A percentile compares a stretch with the other conserved stretches of the same genome.
Conservation (phyloP, 2,113 vertebrate species). For the Benitochromis conjunctus region DNA sequence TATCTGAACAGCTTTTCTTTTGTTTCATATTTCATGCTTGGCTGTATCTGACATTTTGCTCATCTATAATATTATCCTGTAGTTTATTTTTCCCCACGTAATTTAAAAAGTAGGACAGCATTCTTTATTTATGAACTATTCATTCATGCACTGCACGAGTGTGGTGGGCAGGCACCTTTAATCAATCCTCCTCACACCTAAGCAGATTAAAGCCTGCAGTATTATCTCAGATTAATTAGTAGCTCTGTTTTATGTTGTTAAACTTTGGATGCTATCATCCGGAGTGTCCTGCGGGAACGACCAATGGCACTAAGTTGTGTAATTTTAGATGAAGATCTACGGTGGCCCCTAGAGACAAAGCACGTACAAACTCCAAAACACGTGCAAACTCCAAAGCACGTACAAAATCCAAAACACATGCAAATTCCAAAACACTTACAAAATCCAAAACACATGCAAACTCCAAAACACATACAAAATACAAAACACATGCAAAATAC, state of each 20-base stretch:
- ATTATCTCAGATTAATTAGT: not conserved
- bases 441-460: too few species aligned
- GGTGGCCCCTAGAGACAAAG: too few species aligned
- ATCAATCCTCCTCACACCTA: rapidly evolving
- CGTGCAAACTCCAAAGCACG: too few species aligned
- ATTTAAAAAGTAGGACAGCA: not conserved
- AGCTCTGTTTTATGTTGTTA: not conserved
- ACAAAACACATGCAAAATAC: too few species aligned
- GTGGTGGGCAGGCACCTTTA: not conserved
- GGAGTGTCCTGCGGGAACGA: rapidly evolving
- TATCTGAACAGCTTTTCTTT: not conserved
- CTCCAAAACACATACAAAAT: too few species aligned
- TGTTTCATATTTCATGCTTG: not conserved
- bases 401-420: too few species aligned
- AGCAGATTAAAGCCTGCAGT: not conserved
- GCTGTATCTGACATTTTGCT: not conserved
- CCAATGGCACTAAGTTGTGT: rapidly evolving
- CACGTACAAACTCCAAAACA: too few species aligned
- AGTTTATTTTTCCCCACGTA: not conserved
- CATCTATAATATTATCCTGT: rapidly evolving
- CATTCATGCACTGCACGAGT: not conserved
- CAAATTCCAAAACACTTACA: too few species aligned
- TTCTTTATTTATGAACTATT: not conserved
- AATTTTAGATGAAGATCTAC: too few species aligned
- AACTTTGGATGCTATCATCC: not conserved